Evolutionary conservation across 2,113 vertebrate genomes (phyloP).

Genomic region (Andinoacara biseriatus): DNA sequence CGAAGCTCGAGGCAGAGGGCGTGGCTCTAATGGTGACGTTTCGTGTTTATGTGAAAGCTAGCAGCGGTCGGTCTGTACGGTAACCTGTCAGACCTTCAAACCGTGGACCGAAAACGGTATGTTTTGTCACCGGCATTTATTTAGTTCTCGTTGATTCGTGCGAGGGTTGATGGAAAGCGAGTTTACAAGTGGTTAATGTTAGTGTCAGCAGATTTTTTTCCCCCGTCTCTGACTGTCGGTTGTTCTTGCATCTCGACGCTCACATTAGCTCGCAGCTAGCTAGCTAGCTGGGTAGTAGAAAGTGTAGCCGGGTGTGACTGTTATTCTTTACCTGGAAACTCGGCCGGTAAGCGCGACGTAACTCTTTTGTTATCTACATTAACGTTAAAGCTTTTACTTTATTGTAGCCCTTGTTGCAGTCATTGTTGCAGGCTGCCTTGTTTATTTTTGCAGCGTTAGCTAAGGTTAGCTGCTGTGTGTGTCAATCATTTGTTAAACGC

Average conservation of each 20-base stretch:
- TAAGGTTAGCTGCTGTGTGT: slow-evolving; percentile 19
- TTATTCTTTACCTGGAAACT: not conserved
- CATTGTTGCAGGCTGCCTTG: not conserved
- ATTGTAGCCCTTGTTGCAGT: not conserved
- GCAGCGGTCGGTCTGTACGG: not conserved
- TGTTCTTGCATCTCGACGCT: slow-evolving; percentile 18
- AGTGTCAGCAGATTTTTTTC: slow-evolving; percentile 28
- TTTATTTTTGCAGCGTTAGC: not conserved
- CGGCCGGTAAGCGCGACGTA: no score
- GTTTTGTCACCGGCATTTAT: not conserved
- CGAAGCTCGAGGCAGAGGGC: slow-evolving; percentile 21
- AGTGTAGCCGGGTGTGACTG: not conserved
- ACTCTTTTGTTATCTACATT: not conserved
- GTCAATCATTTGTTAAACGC: slow-evolving; percentile 17
- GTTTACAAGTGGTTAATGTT: not conserved
- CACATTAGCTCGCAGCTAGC: slow-evolving; percentile 44
- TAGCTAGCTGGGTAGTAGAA: slow-evolving; percentile 31
- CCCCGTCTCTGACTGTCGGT: not conserved
- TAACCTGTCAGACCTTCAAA: slow-evolving; percentile 39
- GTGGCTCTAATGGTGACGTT: slow-evolving; percentile 57
- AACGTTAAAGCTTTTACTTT: not conserved
- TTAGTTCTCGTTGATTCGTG: not conserved
- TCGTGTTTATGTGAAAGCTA: slow-evolving; percentile 70
- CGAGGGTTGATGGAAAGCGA: fast-evolving
- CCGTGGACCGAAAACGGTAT: slow-evolving; percentile 56